phyloP scores from a whole-genome alignment of 2,113 vertebrate species.

The Murina feae region DNA sequence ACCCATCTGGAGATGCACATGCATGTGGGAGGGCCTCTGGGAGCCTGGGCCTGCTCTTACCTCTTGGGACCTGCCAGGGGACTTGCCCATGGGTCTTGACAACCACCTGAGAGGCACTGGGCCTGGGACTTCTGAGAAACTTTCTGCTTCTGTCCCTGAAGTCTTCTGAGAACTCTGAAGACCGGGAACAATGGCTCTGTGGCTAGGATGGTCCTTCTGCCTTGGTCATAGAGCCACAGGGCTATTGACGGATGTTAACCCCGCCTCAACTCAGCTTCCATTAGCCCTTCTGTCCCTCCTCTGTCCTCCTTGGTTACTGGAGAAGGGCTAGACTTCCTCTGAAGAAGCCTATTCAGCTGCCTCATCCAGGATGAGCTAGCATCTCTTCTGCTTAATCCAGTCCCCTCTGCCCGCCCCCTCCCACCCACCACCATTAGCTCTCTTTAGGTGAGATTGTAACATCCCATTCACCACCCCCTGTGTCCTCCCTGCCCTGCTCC shows the following conservation, averaged over 20 bases:
- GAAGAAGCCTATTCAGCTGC: background rate
- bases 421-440: background rate
- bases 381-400: background rate
- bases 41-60: background rate
- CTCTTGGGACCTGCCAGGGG: background rate
- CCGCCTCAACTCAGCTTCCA: background rate
- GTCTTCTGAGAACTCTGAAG: background rate
- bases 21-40: background rate
- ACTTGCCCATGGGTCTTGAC: background rate
- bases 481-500: background rate
- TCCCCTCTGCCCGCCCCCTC: background rate
- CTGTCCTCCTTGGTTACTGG: background rate
- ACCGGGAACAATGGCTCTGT: background rate
- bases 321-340: background rate
- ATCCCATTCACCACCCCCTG: accelerated
- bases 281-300: background rate
- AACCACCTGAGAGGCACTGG: background rate
- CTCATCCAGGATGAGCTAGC: background rate
- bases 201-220: background rate
- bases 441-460: background rate
- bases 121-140: background rate
- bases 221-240: background rate
- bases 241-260: background rate
- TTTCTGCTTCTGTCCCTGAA: background rate
- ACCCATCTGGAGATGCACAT: background rate